Percentiles rank a stretch among this genome's conserved stretches.
Evolutionary conservation across 2,888 invertebrate genomes (phyloP).

Genomic region (Andrena chrysosceles): DNA sequence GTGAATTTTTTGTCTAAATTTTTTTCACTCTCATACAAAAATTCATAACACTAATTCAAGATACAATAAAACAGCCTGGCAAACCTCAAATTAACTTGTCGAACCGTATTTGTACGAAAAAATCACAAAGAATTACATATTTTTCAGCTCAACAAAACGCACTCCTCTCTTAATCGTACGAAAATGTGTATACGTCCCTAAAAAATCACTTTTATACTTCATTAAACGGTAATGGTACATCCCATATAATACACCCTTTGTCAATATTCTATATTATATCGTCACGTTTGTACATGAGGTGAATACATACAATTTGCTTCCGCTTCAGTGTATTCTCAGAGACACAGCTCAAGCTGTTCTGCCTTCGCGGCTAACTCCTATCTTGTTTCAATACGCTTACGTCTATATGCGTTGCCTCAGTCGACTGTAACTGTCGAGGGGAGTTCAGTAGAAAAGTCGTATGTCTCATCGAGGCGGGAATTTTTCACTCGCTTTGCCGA

Average conservation of each 20-base stretch:
- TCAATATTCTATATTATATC: background rate
- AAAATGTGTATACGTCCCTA: too few relatives aligned
- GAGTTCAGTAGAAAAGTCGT: background rate
- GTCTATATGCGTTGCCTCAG: background rate
- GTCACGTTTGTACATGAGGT: background rate
- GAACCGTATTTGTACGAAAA: too few relatives aligned
- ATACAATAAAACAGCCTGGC: too few relatives aligned
- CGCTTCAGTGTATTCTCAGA: background rate
- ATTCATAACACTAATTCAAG: too few relatives aligned
- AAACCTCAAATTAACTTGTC: too few relatives aligned
- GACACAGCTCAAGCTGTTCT: background rate
- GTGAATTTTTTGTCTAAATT: too few relatives aligned
- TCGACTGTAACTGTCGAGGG: background rate
- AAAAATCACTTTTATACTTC: background rate
- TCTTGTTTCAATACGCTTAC: background rate
- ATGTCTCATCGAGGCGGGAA: background rate
- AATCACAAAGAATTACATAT: too few relatives aligned
- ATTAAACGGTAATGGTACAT: background rate
- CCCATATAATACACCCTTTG: background rate
- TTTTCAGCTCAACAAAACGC: too few relatives aligned
- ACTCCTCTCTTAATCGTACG: too few relatives aligned
- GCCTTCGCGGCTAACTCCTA: background rate
- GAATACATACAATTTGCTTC: background rate
- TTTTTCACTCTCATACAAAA: too few relatives aligned
- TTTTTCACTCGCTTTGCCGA: background rate